Base-by-base conservation (phyloP, 2,113 vertebrate genomes). In the Pycnonotus jocosus region DNA sequence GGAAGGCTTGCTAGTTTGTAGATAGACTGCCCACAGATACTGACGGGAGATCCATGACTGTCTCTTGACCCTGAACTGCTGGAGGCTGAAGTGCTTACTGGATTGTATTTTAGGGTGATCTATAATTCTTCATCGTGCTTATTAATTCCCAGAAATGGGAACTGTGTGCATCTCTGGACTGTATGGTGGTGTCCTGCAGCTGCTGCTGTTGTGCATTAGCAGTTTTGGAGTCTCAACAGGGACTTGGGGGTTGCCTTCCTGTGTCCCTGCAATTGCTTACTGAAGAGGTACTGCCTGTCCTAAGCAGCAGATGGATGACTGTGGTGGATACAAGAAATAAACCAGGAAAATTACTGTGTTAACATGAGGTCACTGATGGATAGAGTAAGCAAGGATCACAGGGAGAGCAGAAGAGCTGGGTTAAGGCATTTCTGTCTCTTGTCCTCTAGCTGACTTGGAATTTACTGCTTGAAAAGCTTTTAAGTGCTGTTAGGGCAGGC, bases 401-500 rank as follows among this genome's bases (percentile, higher is more conserved):
- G 48, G 35, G 44, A 93, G 71, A 93, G 54, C 45, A 74, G 71
- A 92, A 62, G 44, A 92, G 56, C 53, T 84, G 51, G 22, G 37
- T 88, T 68, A 74, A 78, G 71, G 79, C 68, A 90, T 38, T 85
- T 91, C 28, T 77, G 61, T 61, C 66, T 81, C 54, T 89, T 79
- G 50, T 88, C 84, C 88, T 95, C 57, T 60, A 72, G 57, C 53
- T 92, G 77, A 70, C 51, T 77, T 79, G 74, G 70, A 96, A 92
- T 95, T 94, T 90, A 85, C 74, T 76, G 81, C 88, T 95, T 89
- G 65, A 77, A 93, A 83, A 88, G n/a, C 73, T 84, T 84, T 74
- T 24, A 81, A 93, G 48, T 71, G 81, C 54, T 76, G 24, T 57
- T 72, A 72, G 23, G 70, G 56, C 77, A 86, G 64, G 38, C 28